Base-by-base conservation (phyloP, 2,113 vertebrate genomes). In the Alouatta palliata region DNA sequence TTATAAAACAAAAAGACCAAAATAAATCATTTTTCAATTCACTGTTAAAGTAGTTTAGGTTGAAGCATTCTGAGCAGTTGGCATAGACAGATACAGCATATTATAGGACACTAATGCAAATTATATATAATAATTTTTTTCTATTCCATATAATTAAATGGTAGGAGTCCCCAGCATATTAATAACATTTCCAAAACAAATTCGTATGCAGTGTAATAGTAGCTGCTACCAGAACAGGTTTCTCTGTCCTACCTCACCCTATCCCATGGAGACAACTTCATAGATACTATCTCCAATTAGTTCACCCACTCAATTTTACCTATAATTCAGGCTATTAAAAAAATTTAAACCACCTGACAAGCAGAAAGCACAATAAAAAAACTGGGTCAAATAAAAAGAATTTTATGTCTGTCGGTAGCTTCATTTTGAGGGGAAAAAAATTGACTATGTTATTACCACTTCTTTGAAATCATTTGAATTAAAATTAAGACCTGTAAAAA, bases 401-500 rank as follows among this genome's bases (percentile, higher is more conserved):
- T 89, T 80, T 94, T 95, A 73, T 0, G 58, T 87, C 54, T 86
- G 32, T 87, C 58, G 66, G 40, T 58, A 86, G 75, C 83, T 94
- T 94, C n/a, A 96, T 84, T 96, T 86, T 83, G 37, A 84, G 30
- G 30, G 49, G 49, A 10, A 43, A 96, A 90, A 96, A 91, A 73
- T n/a, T 5, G 80, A 56, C 5, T 94, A 4, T 87, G 4, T 76
- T 27, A 89, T 56, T 76, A 81, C 49, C 86, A 79, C n/a, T 96
- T 73, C 32, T 88, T 12, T 66, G 37, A 95, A 97, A 93, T 68
- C 30, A 56, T 82, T 9, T 94, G 49, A 96, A 95, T 37, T 95
- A 94, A 80, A 93, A 96, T 80, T 68, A 85, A 75, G 70, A 95
- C 76, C 43, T 90, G 21, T 87, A 84, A 91, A 97, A 97, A 92